These are phyloP conservation scores for Drosophila mercatorum DNA, from an alignment of 2,888 invertebrate species.

Conservation along the genomic window DNA sequence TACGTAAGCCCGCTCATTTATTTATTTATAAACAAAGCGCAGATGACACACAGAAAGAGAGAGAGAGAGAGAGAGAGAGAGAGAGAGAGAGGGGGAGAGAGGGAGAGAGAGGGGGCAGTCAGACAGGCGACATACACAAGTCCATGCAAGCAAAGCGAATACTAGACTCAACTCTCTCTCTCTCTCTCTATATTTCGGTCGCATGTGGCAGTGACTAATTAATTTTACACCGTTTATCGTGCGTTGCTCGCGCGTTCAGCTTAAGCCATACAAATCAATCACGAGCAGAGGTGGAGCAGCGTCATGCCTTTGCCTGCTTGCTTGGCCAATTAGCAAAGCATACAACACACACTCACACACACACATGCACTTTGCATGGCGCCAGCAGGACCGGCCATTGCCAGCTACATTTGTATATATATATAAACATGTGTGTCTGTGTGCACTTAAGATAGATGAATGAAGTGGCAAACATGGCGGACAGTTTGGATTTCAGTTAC, in stretches of 20 bases:
- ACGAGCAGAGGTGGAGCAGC: constrained; percentile 28
- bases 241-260: constrained; percentile 61
- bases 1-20: constrained; percentile 62
- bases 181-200: neutral
- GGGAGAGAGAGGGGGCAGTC: constrained; percentile 1
- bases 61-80: neutral
- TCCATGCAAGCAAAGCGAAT: constrained; percentile 13
- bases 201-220: constrained; percentile 62
- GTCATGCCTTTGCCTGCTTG: constrained; percentile 8
- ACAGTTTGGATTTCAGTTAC: constrained; percentile 60
- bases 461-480: constrained; percentile 77
- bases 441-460: constrained; percentile 78
- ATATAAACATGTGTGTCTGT: neutral
- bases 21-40: constrained; percentile 65
- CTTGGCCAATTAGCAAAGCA: constrained; percentile 74
- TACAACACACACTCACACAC: constrained; percentile 36
- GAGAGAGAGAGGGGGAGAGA: neutral
- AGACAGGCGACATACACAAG: constrained; percentile 41
- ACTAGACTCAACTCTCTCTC: constrained; percentile 1
- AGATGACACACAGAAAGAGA: constrained; percentile 5
- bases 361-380: constrained; percentile 70
- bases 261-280: constrained; percentile 77
- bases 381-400: constrained; percentile 44
- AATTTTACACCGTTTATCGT: constrained; percentile 76
- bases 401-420: constrained; percentile 11